phyloP scores from a whole-genome alignment of 2,888 invertebrate genomes.

The Xanthostigma xanthostigma region DNA sequence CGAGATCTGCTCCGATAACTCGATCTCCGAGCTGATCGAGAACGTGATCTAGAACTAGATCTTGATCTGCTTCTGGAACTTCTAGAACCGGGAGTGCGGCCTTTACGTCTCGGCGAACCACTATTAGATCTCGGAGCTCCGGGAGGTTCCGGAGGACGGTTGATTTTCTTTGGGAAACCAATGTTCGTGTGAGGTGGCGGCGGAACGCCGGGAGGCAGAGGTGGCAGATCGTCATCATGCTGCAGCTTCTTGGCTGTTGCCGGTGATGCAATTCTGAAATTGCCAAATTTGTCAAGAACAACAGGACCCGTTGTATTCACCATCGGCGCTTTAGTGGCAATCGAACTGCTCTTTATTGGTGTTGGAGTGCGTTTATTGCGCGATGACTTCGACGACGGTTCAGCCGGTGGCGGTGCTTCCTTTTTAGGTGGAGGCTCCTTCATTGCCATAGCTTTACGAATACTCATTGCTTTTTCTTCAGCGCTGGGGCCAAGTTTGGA shows the following conservation, averaged over 20 bases:
- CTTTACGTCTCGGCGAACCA: conserved; percentile 47
- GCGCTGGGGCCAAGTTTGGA: conserved; percentile 33
- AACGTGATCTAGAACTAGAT: conserved; percentile 34
- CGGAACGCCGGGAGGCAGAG: conserved; percentile 35
- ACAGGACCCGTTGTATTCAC: conserved; percentile 33
- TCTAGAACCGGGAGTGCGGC: conserved; percentile 45
- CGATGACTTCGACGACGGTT: conserved; percentile 18
- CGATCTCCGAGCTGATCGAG: conserved; percentile 19
- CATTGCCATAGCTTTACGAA: conserved; percentile 45
- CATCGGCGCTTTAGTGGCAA: conserved; percentile 15
- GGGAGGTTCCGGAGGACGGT: conserved; percentile 28
- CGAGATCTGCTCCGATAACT: conserved; percentile 28
- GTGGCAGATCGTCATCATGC: conserved; percentile 29
- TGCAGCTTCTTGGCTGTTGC: conserved; percentile 28
- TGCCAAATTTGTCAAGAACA: conserved; percentile 58
- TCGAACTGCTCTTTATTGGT: conserved; percentile 11
- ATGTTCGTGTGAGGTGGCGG: conserved; percentile 34
- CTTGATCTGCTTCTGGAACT: conserved; percentile 31
- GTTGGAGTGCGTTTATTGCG: conserved; percentile 17
- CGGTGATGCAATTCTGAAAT: conserved; percentile 44
- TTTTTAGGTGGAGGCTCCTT: conserved; percentile 43
- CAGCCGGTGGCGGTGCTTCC: conserved; percentile 23
- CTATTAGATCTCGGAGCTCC: conserved; percentile 33
- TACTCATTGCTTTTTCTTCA: conserved; percentile 42
- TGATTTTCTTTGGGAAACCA: conserved; percentile 15